Conservation (phyloP, 2,888 invertebrate species). For the Frankliniella fusca region DNA sequence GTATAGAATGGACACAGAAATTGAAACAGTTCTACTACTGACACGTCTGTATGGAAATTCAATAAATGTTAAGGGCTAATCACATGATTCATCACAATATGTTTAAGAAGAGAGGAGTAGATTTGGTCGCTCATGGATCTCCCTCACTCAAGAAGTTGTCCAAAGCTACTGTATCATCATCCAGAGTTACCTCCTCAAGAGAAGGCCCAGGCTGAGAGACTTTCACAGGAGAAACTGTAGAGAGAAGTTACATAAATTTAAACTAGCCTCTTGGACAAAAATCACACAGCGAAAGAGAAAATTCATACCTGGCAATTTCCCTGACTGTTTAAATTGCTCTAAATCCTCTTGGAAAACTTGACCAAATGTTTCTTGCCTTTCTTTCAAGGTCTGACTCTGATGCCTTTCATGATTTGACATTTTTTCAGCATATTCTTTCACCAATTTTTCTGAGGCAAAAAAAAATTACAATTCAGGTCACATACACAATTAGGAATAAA, state of each 20-base stretch:
- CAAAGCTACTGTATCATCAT: slow-evolving; percentile 38
- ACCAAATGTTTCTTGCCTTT: slow-evolving; percentile 64
- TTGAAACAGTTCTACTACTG: too few relatives aligned
- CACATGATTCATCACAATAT: too few relatives aligned
- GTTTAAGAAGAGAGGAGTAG: too few relatives aligned
- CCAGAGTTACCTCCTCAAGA: slow-evolving; percentile 39
- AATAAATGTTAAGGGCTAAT: too few relatives aligned
- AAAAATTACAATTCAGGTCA: slow-evolving; percentile 38
- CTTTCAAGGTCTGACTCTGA: slow-evolving; percentile 55
- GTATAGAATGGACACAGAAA: too few relatives aligned
- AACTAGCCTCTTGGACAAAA: background rate
- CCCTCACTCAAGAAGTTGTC: slow-evolving; percentile 35
- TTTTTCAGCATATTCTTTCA: slow-evolving; percentile 56
- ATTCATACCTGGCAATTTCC: slow-evolving; percentile 50
- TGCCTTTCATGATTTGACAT: slow-evolving; percentile 55
- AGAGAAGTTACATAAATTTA: background rate
- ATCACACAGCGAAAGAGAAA: background rate
- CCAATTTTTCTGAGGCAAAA: slow-evolving; percentile 52
- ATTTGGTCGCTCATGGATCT: background rate
- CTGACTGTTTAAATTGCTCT: slow-evolving; percentile 59
- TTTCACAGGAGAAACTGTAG: background rate
- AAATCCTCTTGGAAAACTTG: slow-evolving; percentile 66
- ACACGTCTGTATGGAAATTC: too few relatives aligned
- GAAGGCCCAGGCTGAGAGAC: slow-evolving; percentile 34
- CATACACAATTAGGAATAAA: slow-evolving; percentile 12